phyloP scores from a whole-genome alignment of 2,113 vertebrate species.

The Phrynosoma platyrhinos region DNA sequence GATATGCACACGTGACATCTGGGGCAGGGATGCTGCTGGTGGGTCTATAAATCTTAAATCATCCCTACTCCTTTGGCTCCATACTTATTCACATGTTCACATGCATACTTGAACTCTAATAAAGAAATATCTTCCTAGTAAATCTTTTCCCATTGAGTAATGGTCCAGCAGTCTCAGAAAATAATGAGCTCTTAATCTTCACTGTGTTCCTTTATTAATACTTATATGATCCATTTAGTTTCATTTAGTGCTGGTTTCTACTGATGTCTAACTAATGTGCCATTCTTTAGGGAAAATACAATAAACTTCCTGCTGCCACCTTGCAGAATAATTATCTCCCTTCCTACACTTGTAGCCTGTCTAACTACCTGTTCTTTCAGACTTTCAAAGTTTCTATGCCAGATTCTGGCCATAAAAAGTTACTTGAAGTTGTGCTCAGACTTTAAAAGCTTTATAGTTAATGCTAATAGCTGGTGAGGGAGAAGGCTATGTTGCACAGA shows the following conservation, averaged over 20 bases:
- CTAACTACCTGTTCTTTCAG: not conserved
- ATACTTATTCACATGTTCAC: no score
- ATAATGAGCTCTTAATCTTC: slow-evolving; percentile 28
- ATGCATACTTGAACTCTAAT: not conserved
- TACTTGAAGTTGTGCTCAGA: not conserved
- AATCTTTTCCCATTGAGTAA: slow-evolving; percentile 3
- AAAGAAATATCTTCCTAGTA: not conserved
- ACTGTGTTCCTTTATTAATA: slow-evolving; percentile 37
- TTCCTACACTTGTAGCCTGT: not conserved
- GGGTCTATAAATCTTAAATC: no score
- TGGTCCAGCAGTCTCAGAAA: slow-evolving; percentile 1
- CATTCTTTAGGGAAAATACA: slow-evolving; percentile 31
- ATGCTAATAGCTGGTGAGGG: not conserved
- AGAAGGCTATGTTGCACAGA: not conserved
- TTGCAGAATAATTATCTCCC: slow-evolving; percentile 20
- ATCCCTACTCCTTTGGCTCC: no score
- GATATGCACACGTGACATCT: no score
- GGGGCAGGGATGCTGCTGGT: no score
- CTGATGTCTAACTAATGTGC: slow-evolving; percentile 35
- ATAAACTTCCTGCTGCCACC: slow-evolving; percentile 20
- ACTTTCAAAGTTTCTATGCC: not conserved
- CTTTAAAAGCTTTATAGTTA: not conserved
- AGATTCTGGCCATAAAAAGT: not conserved
- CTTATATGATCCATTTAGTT: slow-evolving; percentile 37
- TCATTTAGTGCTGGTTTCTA: slow-evolving; percentile 18